Evolutionary conservation across 2,113 vertebrate genomes (phyloP).

Genomic region (Vicugna pacos): DNA sequence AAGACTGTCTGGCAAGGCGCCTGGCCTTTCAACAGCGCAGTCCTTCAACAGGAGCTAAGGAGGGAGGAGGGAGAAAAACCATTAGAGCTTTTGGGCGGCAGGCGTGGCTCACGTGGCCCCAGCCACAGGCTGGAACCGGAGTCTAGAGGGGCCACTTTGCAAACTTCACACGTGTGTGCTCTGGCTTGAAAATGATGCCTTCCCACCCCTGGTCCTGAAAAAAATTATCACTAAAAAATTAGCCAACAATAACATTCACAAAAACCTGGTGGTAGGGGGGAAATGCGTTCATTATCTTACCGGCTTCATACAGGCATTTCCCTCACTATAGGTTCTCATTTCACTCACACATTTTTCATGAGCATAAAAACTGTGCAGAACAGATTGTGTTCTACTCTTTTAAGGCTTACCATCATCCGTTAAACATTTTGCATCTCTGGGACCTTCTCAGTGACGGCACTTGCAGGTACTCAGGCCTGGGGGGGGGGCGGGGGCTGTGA

Average conservation of each 20-base stretch:
- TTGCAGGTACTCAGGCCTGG: rapidly evolving
- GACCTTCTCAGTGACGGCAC: neutral
- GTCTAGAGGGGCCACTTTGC: neutral
- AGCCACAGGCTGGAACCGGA: neutral
- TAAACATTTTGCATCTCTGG: neutral
- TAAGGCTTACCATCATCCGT: neutral
- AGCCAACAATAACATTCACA: neutral
- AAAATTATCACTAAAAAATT: neutral
- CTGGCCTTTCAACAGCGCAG: conserved; percentile 69
- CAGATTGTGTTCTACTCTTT: neutral
- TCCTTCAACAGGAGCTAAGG: conserved; percentile 5
- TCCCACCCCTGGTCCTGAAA: neutral
- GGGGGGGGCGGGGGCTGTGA: rapidly evolving
- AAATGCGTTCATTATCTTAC: neutral
- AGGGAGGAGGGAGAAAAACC: conserved; percentile 80
- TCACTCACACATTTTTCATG: neutral
- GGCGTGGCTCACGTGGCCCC: neutral
- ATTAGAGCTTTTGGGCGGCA: conserved; percentile 43
- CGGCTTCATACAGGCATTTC: neutral
- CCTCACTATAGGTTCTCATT: neutral
- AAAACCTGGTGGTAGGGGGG: neutral
- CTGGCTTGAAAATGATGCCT: neutral
- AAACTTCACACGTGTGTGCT: neutral
- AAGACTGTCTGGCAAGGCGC: conserved; percentile 76
- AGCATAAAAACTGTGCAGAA: neutral